These are phyloP conservation scores for Peromyscus eremicus DNA, from an alignment of 2,797 vertebrate genomes.

Conservation along the genomic window DNA sequence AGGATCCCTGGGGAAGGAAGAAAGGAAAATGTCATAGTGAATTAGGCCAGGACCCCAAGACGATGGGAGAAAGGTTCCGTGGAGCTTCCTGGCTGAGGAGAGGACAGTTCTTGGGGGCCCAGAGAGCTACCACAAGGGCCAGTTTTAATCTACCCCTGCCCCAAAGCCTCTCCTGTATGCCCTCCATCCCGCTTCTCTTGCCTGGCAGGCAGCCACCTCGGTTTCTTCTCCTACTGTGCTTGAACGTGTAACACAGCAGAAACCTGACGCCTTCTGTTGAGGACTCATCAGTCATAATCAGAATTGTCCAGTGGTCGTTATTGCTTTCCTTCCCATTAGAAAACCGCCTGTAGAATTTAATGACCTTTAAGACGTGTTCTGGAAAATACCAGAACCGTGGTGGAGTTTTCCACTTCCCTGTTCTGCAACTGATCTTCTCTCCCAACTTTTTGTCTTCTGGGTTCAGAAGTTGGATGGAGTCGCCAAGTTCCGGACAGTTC, in stretches of 20 bases:
- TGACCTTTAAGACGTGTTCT: background rate
- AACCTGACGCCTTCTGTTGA: background rate
- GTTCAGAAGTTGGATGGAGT: constrained; percentile 92
- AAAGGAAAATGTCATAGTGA: background rate
- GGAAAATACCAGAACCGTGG: background rate
- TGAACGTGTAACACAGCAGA: constrained; percentile 2
- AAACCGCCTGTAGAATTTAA: background rate
- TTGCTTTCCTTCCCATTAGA: constrained; percentile 6
- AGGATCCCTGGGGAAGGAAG: background rate
- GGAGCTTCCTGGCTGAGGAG: background rate
- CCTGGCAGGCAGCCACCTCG: background rate
- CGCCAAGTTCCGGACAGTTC: constrained; percentile 89
- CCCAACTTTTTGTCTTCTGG: background rate
- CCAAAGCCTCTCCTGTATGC: background rate
- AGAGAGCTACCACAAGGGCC: background rate
- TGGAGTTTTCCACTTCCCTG: constrained; percentile 7
- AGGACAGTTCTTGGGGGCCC: background rate
- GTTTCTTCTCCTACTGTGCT: background rate
- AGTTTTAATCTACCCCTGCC: background rate
- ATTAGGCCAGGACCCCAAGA: background rate
- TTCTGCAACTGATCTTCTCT: constrained; percentile 54
- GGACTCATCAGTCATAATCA: background rate
- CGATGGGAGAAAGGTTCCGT: fast-evolving
- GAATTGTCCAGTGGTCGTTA: background rate
- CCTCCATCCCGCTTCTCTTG: background rate